A percentile compares a stretch with the other conserved stretches of the same genome.
These are phyloP conservation scores for Drosophila emarginata DNA, from an alignment of 2,888 invertebrate genomes.

Conservation along the genomic window DNA sequence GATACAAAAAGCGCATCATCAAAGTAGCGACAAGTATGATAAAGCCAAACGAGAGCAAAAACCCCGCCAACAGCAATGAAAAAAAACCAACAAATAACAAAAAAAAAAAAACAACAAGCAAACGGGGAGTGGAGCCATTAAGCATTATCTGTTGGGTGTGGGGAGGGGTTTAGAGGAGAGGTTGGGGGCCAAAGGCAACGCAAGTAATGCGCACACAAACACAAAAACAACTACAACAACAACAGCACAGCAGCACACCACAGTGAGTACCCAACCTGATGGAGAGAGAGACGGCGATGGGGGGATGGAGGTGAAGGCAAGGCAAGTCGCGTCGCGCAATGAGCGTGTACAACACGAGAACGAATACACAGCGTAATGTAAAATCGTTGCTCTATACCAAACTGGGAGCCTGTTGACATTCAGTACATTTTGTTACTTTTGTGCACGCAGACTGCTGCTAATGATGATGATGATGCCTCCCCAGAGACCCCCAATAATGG, in stretches of 20 bases:
- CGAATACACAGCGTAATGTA: slow-evolving; percentile 78
- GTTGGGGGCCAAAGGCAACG: slow-evolving; percentile 48
- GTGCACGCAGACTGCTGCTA: slow-evolving; percentile 67
- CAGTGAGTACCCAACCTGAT: slow-evolving; percentile 16
- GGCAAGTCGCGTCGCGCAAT: slow-evolving; percentile 64
- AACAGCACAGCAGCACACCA: slow-evolving; percentile 21
- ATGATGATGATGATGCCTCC: slow-evolving; percentile 6
- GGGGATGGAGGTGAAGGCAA: slow-evolving; percentile 11
- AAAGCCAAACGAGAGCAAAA: slow-evolving; percentile 69
- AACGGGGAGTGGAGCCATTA: slow-evolving; percentile 36
- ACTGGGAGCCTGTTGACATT: slow-evolving; percentile 82
- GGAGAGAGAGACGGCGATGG: not conserved
- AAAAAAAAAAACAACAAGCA: slow-evolving; percentile 32
- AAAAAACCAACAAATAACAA: slow-evolving; percentile 44
- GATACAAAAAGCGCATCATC: slow-evolving; percentile 25
- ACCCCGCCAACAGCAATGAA: slow-evolving; percentile 49
- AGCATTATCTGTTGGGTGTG: slow-evolving; percentile 26
- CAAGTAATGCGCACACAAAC: slow-evolving; percentile 57
- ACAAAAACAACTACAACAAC: slow-evolving; percentile 15
- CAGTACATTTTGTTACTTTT: slow-evolving; percentile 83
- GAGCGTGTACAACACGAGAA: slow-evolving; percentile 64
- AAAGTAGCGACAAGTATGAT: slow-evolving; percentile 48
- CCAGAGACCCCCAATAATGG: not conserved
- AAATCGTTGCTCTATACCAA: slow-evolving; percentile 67
- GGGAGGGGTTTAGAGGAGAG: slow-evolving; percentile 7